Percentiles rank a stretch among this genome's conserved stretches.
Evolutionary conservation across 2,113 vertebrate genomes (phyloP).

Genomic region (Todiramphus saurophagus): DNA sequence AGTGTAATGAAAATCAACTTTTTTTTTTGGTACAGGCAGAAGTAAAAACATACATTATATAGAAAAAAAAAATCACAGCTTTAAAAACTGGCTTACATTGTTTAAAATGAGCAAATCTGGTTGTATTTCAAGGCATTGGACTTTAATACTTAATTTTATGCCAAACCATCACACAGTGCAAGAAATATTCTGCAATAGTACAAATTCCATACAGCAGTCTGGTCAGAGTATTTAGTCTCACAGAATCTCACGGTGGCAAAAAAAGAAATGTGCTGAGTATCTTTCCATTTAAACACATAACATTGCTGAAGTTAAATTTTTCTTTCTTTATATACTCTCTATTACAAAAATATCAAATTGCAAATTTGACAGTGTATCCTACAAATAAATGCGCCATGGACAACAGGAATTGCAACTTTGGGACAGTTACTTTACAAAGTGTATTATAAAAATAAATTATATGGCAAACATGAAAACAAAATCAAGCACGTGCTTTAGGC

Average conservation of each 20-base stretch:
- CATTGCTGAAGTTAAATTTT: conserved; percentile 20
- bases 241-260: conserved; percentile 26
- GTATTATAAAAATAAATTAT: conserved; percentile 81
- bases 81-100: conserved; percentile 54
- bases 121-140: conserved; percentile 56
- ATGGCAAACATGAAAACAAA: conserved; percentile 53
- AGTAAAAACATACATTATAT: conserved; percentile 60
- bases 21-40: conserved; percentile 61
- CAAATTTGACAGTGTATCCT: conserved; percentile 57
- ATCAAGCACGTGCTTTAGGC: conserved; percentile 54
- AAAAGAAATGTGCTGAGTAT: background rate
- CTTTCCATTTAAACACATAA: conserved; percentile 48
- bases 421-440: conserved; percentile 67
- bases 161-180: conserved; percentile 51
- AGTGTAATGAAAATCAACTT: conserved; percentile 43
- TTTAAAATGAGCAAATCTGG: conserved; percentile 62
- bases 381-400: conserved; percentile 50
- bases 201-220: conserved; percentile 60
- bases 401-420: conserved; percentile 49
- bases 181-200: conserved; percentile 31
- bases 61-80: conserved; percentile 54
- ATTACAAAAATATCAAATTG: conserved; percentile 51
- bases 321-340: conserved; percentile 38
- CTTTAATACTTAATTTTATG: conserved; percentile 39
- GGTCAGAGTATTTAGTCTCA: conserved; percentile 37